Conservation (phyloP, 2,797 vertebrate genomes). For the Poeciliopsis infans region DNA sequence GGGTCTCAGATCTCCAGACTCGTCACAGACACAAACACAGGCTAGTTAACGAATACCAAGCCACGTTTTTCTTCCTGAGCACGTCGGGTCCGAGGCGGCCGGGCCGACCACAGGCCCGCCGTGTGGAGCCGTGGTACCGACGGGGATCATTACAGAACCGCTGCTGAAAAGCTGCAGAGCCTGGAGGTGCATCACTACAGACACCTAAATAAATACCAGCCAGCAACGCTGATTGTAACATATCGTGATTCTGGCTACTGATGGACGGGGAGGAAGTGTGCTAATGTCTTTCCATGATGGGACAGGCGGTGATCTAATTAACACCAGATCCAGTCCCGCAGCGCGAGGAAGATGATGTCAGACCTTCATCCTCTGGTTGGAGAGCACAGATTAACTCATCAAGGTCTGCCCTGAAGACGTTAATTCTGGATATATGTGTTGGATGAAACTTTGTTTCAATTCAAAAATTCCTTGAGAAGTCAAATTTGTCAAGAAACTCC, state of each 20-base stretch:
- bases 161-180: constrained; percentile 51
- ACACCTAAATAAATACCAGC: constrained; percentile 65
- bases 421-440: background rate
- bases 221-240: constrained; percentile 68
- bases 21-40: constrained; percentile 83
- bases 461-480: no score
- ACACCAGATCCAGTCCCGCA: constrained; percentile 58
- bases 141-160: constrained; percentile 51
- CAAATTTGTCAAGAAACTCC: no score
- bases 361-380: constrained; percentile 3
- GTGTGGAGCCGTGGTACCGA: constrained; percentile 31
- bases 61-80: constrained; percentile 63
- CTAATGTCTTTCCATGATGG: constrained; percentile 55
- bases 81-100: constrained; percentile 71
- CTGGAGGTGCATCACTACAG: constrained; percentile 60
- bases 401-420: background rate
- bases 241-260: constrained; percentile 62
- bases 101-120: constrained; percentile 47
- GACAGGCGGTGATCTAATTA: constrained; percentile 61
- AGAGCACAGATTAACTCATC: background rate
- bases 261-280: constrained; percentile 62
- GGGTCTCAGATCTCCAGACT: constrained; percentile 76
- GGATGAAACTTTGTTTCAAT: no score
- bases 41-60: constrained; percentile 82
- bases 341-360: constrained; percentile 33